A percentile compares a stretch with the other conserved stretches of the same genome.
phyloP scores from a whole-genome alignment of 1,140 invertebrate species.

The Drosophila takahashii region DNA sequence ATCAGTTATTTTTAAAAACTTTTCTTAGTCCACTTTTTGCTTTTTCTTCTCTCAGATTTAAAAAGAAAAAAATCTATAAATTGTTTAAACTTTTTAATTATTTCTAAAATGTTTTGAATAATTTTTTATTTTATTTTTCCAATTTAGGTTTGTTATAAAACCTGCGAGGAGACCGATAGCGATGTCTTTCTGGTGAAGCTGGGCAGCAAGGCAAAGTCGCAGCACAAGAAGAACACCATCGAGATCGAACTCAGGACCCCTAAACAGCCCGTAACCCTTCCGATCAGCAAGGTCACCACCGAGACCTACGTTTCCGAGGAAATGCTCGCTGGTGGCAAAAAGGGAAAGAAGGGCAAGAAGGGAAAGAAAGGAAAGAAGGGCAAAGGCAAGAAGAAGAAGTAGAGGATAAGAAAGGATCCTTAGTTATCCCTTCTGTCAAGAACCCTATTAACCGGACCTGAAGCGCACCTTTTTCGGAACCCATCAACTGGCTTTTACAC shows the following conservation, averaged over 20 bases:
- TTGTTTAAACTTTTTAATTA: too few species aligned
- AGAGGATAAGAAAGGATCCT: background rate
- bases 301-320: conserved; percentile 79
- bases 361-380: conserved; percentile 58
- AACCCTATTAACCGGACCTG: conserved; percentile 16
- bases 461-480: background rate
- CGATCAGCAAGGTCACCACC: conserved; percentile 69
- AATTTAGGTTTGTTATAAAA: conserved; percentile 78
- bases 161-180: conserved; percentile 82
- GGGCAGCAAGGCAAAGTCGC: conserved; percentile 72
- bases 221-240: conserved; percentile 76
- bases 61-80: too few species aligned
- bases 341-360: conserved; percentile 43
- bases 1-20: too few species aligned
- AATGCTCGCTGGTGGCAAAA: conserved; percentile 48
- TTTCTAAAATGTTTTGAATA: background rate
- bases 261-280: conserved; percentile 67
- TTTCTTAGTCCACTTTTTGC: too few species aligned
- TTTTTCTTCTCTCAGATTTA: too few species aligned
- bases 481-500: background rate
- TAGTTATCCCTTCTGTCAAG: background rate
- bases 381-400: conserved; percentile 60
- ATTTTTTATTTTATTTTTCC: background rate
- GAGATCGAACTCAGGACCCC: conserved; percentile 82
- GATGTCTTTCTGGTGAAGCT: conserved; percentile 83